Conservation (phyloP, 1,140 invertebrate genomes). For the Bombus haemorrhoidalis region DNA sequence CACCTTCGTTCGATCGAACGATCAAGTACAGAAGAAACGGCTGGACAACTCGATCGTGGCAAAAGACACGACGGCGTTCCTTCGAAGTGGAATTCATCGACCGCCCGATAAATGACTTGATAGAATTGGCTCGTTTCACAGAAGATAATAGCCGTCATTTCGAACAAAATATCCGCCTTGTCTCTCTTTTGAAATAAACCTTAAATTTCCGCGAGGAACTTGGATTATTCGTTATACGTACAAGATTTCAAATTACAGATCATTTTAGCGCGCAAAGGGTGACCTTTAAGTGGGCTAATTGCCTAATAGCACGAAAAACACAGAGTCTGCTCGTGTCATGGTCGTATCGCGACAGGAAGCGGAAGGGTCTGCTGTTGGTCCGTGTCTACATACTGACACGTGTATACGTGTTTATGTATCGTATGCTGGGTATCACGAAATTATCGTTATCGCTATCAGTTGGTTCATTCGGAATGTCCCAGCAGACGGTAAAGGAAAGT, state of each 20-base stretch:
- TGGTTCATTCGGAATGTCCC: slow-evolving; percentile 4
- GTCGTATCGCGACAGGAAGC: slow-evolving; percentile 43
- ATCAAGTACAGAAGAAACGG: too few species aligned
- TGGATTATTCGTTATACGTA: too few species aligned
- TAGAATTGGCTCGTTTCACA: too few species aligned
- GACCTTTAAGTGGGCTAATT: neutral
- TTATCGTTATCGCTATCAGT: slow-evolving; percentile 14
- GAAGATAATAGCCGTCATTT: too few species aligned
- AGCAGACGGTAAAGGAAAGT: slow-evolving; percentile 35
- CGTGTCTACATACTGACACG: neutral
- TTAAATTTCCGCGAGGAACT: too few species aligned
- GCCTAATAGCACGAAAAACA: neutral
- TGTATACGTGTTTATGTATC: neutral
- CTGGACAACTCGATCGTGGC: too few species aligned
- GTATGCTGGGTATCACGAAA: neutral
- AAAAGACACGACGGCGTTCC: too few species aligned
- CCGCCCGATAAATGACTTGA: too few species aligned
- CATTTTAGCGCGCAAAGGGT: neutral
- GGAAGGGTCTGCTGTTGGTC: neutral
- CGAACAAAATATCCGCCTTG: accelerated
- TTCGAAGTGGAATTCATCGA: too few species aligned
- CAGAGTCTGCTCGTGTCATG: neutral
- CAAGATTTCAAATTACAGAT: neutral
- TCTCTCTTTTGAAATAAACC: too few species aligned
- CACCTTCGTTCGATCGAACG: too few species aligned